Percentiles rank a stretch among this genome's conserved stretches.
These are phyloP conservation scores for Agonopterix subpropinquella DNA, from an alignment of 2,888 invertebrate species.

Conservation along the genomic window DNA sequence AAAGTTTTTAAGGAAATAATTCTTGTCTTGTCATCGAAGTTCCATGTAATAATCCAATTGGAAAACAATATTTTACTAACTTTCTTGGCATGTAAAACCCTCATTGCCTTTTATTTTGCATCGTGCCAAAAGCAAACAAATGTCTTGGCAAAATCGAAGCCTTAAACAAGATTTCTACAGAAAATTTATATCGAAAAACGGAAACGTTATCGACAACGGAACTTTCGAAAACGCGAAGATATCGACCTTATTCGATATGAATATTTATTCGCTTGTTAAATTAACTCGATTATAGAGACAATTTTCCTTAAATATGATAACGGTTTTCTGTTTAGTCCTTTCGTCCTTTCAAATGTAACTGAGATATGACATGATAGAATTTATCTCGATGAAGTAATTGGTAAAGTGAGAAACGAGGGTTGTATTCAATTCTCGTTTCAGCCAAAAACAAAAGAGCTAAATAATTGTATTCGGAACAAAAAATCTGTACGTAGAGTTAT, in stretches of 20 bases:
- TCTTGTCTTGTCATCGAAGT: too few species aligned
- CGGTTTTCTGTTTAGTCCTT: constrained; percentile 12
- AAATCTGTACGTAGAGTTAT: too few species aligned
- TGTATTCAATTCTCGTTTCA: background rate
- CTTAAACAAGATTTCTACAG: constrained; percentile 5
- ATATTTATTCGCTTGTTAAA: constrained; percentile 22
- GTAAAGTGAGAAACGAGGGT: constrained; percentile 1
- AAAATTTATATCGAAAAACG: constrained; percentile 3
- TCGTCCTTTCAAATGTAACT: constrained; percentile 3
- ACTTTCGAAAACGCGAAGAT: constrained; percentile 11
- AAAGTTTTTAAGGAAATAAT: too few species aligned
- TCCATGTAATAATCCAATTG: too few species aligned
- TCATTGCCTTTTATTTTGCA: constrained; percentile 3
- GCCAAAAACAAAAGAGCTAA: too few species aligned
- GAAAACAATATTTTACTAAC: background rate
- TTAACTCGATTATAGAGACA: constrained; percentile 22
- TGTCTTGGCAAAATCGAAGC: constrained; percentile 5
- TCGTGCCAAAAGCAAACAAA: constrained; percentile 8
- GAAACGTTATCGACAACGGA: constrained; percentile 13
- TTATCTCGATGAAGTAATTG: constrained; percentile 2
- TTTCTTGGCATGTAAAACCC: constrained; percentile 5
- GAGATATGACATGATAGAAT: constrained; percentile 3
- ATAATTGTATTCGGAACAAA: too few species aligned
- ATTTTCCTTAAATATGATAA: constrained; percentile 18
- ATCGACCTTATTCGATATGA: constrained; percentile 20